These are phyloP conservation scores for Anhinga anhinga DNA, from an alignment of 2,113 vertebrate genomes.

Conservation along the genomic window DNA sequence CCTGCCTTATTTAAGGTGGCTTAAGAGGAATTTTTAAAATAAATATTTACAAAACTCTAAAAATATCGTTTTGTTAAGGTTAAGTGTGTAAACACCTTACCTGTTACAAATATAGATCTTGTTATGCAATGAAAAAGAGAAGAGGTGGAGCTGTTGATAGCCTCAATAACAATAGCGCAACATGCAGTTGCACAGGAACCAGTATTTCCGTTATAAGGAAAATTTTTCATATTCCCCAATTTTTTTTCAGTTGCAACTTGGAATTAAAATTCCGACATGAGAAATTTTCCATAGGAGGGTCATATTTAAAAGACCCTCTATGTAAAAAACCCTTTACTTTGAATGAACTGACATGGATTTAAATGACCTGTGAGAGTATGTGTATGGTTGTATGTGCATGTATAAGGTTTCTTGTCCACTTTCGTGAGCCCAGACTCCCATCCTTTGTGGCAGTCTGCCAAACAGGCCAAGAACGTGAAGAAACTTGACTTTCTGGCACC, in stretches of 20 bases:
- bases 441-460: slow-evolving; percentile 52
- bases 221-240: neutral
- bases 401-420: slow-evolving; percentile 71
- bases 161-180: neutral
- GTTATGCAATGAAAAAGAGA: neutral
- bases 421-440: slow-evolving; percentile 52
- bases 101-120: slow-evolving; percentile 6
- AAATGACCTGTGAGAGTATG: slow-evolving; percentile 67
- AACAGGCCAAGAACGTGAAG: slow-evolving; percentile 43
- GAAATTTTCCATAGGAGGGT: slow-evolving; percentile 41
- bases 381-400: slow-evolving; percentile 54
- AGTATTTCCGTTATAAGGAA: neutral
- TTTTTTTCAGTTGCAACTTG: neutral
- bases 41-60: slow-evolving; percentile 28
- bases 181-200: neutral
- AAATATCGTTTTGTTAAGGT: slow-evolving; percentile 30
- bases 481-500: slow-evolving; percentile 58
- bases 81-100: neutral
- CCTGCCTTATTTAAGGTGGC: neutral
- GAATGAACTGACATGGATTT: slow-evolving; percentile 66
- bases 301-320: slow-evolving; percentile 39
- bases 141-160: slow-evolving; percentile 8
- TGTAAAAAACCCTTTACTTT: slow-evolving; percentile 43
- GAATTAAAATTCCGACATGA: slow-evolving; percentile 21
- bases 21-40: neutral